A percentile compares a stretch with the other conserved stretches of the same genome.
These are phyloP conservation scores for Drosophila robusta DNA, from an alignment of 2,888 invertebrate species.

Conservation along the genomic window DNA sequence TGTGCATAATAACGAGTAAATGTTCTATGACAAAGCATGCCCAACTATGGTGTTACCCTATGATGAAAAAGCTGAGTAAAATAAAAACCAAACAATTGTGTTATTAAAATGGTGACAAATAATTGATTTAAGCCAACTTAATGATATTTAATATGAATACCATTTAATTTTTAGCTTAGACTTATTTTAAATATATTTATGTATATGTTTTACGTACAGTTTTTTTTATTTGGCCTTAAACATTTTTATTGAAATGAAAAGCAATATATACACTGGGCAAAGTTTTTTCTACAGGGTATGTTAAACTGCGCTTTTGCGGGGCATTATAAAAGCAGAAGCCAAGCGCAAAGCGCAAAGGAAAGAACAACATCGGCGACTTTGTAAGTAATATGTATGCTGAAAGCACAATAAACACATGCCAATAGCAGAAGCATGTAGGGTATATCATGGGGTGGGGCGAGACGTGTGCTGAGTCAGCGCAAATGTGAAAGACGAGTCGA, in stretches of 20 bases:
- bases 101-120: not conserved
- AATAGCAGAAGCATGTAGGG: conserved; percentile 13
- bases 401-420: conserved; percentile 60
- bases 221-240: no score
- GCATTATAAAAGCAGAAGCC: conserved; percentile 51
- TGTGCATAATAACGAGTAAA: conserved; percentile 64
- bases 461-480: conserved; percentile 45
- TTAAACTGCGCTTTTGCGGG: conserved; percentile 55
- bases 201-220: not conserved
- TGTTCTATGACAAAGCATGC: not conserved
- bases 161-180: no score
- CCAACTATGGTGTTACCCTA: conserved; percentile 1
- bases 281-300: conserved; percentile 21
- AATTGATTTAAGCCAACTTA: no score
- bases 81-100: not conserved
- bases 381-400: conserved; percentile 78
- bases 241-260: no score
- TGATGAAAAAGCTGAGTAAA: not conserved
- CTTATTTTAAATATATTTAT: not conserved
- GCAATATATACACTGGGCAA: not conserved
- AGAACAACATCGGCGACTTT: conserved; percentile 67
- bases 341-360: conserved; percentile 48
- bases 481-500: conserved; percentile 47
- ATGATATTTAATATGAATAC: not conserved
- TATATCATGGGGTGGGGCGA: not conserved